A percentile compares a stretch with the other conserved stretches of the same genome.
Evolutionary conservation across 35 echinoderm and acorn worm genomes (phyloP).

Genomic region (Nesometra sesokonis): DNA sequence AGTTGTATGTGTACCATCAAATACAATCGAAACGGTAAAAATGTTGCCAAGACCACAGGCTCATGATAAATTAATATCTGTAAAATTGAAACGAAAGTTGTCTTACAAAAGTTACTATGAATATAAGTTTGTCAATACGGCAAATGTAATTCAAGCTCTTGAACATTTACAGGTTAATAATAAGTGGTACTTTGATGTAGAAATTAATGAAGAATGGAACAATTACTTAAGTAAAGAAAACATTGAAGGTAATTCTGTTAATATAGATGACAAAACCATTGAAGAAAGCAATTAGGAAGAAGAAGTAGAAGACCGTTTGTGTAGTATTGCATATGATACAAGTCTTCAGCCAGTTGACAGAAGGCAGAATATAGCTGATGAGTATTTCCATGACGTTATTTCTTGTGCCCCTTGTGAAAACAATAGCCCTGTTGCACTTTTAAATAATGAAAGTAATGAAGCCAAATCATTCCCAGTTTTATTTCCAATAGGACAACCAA

Average conservation of each 20-base stretch:
- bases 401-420: constrained; percentile 58
- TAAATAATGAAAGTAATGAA: constrained; percentile 32
- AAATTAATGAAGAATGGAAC: constrained; percentile 26
- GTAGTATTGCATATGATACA: constrained; percentile 10
- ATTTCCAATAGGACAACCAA: constrained; percentile 28
- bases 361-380: constrained; percentile 26
- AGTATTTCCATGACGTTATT: constrained; percentile 39
- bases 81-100: constrained; percentile 53
- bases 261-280: background rate
- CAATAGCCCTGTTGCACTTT: constrained; percentile 43
- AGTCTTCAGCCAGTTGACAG: constrained; percentile 49
- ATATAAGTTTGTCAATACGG: constrained; percentile 42
- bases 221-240: constrained; percentile 16
- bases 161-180: constrained; percentile 35
- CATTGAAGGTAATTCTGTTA: background rate
- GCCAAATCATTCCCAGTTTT: constrained; percentile 29
- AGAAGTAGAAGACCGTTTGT: constrained; percentile 15
- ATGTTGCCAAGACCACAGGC: constrained; percentile 14
- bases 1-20: constrained; percentile 59
- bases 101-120: constrained; percentile 53
- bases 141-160: constrained; percentile 32
- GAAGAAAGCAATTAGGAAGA: background rate
- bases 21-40: constrained; percentile 26
- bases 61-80: constrained; percentile 33
- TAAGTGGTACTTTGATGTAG: constrained; percentile 15